Percentiles rank a stretch among this genome's conserved stretches.
Evolutionary conservation across 2,888 invertebrate genomes (phyloP).

Genomic region (Pedicia rivosa): DNA sequence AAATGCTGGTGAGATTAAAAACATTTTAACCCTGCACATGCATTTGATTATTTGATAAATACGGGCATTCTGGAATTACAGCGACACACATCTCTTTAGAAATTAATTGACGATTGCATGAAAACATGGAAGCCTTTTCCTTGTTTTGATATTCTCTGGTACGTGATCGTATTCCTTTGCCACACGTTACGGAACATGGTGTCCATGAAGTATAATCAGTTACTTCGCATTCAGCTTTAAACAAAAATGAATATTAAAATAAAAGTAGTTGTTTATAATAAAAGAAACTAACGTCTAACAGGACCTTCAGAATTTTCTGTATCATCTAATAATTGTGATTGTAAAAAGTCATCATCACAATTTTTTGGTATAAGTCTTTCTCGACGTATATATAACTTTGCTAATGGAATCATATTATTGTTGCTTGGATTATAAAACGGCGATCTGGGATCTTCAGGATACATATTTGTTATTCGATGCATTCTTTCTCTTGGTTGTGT

Average conservation of each 20-base stretch:
- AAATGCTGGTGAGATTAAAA: neutral
- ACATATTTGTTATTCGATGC: conserved; percentile 74
- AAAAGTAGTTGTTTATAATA: too few relatives aligned
- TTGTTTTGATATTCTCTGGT: conserved; percentile 52
- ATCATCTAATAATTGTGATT: conserved; percentile 40
- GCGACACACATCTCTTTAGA: conserved; percentile 87
- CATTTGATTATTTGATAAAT: neutral
- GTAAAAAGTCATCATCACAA: conserved; percentile 49
- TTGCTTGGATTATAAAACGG: conserved; percentile 75
- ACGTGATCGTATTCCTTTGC: conserved; percentile 70
- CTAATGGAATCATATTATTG: conserved; percentile 64
- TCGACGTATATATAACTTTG: conserved; percentile 59
- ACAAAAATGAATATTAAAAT: conserved; percentile 33
- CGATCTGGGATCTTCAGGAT: conserved; percentile 78
- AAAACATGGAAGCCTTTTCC: conserved; percentile 52
- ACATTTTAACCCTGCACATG: neutral
- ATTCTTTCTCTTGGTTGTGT: conserved; percentile 69
- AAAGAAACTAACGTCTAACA: too few relatives aligned
- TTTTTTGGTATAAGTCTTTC: conserved; percentile 56
- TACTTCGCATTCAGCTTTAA: conserved; percentile 70
- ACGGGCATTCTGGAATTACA: conserved; percentile 55
- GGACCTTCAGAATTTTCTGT: conserved; percentile 53
- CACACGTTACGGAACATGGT: conserved; percentile 72
- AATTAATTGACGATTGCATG: conserved; percentile 57
- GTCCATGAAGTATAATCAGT: conserved; percentile 62